phyloP scores from a whole-genome alignment of 2,797 vertebrate genomes.

The Bucorvus abyssinicus region DNA sequence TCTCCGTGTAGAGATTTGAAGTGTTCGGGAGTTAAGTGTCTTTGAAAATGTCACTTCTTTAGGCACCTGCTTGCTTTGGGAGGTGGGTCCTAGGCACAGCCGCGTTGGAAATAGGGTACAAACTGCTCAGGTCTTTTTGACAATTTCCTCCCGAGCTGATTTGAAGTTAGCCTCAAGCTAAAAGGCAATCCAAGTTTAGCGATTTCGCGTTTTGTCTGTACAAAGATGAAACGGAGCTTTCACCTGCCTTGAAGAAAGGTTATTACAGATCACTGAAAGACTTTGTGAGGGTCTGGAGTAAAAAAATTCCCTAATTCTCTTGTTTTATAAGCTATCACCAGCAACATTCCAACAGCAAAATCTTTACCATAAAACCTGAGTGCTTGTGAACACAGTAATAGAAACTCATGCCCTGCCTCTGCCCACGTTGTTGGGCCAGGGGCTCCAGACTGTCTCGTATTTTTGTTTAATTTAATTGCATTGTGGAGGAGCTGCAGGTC shows the following conservation, averaged over 20 bases:
- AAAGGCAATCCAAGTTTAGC: background rate
- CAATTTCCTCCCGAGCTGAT: background rate
- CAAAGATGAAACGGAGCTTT: background rate
- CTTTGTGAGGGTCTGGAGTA: background rate
- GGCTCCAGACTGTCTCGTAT: background rate
- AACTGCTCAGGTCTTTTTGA: background rate
- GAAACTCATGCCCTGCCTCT: background rate
- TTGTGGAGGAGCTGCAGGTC: background rate
- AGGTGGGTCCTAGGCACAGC: background rate
- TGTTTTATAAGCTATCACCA: background rate
- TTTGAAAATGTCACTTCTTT: constrained; percentile 5
- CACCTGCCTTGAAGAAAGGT: background rate
- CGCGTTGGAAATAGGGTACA: background rate
- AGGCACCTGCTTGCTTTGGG: background rate
- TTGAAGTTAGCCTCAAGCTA: constrained; percentile 5
- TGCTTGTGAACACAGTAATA: background rate
- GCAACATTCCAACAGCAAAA: background rate
- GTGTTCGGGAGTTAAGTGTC: background rate
- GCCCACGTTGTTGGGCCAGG: background rate
- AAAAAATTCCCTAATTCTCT: background rate
- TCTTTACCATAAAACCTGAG: background rate
- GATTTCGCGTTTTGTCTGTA: background rate
- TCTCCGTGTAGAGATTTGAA: background rate
- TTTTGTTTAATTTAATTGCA: background rate
- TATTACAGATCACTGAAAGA: background rate